A percentile compares a stretch with the other conserved stretches of the same genome.
These are phyloP conservation scores for Fistularia tabacaria DNA, from an alignment of 2,797 vertebrate species.

Conservation along the genomic window DNA sequence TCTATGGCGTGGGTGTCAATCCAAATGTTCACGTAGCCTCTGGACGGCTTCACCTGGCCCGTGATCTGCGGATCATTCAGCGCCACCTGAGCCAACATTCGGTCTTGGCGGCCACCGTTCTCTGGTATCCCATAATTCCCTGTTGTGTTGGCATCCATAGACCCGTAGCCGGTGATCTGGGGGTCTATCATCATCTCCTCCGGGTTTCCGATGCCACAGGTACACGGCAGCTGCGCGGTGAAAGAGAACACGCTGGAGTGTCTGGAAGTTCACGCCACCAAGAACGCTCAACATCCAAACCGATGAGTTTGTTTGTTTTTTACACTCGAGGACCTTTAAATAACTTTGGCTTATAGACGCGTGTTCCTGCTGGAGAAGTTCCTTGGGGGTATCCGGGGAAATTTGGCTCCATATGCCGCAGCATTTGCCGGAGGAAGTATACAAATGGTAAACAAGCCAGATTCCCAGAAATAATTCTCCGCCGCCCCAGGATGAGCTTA, in stretches of 20 bases:
- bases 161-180: constrained; percentile 82
- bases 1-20: constrained; percentile 95
- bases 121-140: constrained; percentile 87
- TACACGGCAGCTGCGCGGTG: constrained; percentile 76
- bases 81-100: constrained; percentile 85
- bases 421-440: constrained; percentile 61
- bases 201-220: constrained; percentile 85
- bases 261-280: background rate
- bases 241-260: background rate
- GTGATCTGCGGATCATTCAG: constrained; percentile 79
- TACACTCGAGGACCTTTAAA: constrained; percentile 22
- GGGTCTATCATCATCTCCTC: constrained; percentile 87
- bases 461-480: constrained; percentile 51
- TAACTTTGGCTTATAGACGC: constrained; percentile 41
- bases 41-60: constrained; percentile 77
- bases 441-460: too few relatives aligned
- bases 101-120: constrained; percentile 82
- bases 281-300: background rate
- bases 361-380: constrained; percentile 54
- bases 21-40: constrained; percentile 85
- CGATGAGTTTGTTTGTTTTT: constrained; percentile 15
- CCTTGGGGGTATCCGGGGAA: constrained; percentile 47
- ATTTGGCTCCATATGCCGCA: constrained; percentile 67
- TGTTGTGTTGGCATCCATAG: constrained; percentile 84
- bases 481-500: constrained; percentile 32